A percentile compares a stretch with the other conserved stretches of the same genome.
phyloP scores from a whole-genome alignment of 2,113 vertebrate species.

The Chloroceryle aenea region DNA sequence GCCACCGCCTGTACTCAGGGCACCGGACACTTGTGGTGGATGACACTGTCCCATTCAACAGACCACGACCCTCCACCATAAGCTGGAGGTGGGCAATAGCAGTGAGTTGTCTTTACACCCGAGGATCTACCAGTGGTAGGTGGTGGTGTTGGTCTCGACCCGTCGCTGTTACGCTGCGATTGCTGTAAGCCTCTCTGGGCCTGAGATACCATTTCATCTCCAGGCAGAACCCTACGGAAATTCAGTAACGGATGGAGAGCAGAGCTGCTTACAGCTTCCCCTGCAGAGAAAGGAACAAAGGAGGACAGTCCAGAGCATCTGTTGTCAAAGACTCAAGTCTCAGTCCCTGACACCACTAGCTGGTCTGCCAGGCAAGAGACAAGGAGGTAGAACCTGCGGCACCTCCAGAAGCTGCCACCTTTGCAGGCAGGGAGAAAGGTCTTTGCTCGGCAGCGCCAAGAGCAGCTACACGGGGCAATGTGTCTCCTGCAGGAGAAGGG shows the following conservation, averaged over 20 bases:
- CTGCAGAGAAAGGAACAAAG: background rate
- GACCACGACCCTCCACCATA: background rate
- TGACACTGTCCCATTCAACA: background rate
- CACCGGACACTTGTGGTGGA: background rate
- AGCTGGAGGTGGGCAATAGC: background rate
- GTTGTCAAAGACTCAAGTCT: background rate
- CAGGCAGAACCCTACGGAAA: background rate
- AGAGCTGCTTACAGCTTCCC: background rate
- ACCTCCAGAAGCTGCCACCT: background rate
- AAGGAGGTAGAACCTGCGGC: background rate
- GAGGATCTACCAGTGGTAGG: no score
- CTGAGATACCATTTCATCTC: background rate
- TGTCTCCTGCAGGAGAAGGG: fast-evolving
- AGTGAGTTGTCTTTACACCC: background rate
- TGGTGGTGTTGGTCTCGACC: background rate
- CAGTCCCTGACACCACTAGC: background rate
- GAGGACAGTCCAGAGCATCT: background rate
- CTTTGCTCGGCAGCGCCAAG: background rate
- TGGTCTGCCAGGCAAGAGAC: background rate
- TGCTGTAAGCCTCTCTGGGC: background rate
- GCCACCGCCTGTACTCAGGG: background rate
- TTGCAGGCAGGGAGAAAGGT: background rate
- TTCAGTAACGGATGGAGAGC: background rate
- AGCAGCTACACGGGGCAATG: background rate
- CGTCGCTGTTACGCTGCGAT: background rate